phyloP scores from a whole-genome alignment of 2,113 vertebrate genomes.

The Mobula hypostoma region DNA sequence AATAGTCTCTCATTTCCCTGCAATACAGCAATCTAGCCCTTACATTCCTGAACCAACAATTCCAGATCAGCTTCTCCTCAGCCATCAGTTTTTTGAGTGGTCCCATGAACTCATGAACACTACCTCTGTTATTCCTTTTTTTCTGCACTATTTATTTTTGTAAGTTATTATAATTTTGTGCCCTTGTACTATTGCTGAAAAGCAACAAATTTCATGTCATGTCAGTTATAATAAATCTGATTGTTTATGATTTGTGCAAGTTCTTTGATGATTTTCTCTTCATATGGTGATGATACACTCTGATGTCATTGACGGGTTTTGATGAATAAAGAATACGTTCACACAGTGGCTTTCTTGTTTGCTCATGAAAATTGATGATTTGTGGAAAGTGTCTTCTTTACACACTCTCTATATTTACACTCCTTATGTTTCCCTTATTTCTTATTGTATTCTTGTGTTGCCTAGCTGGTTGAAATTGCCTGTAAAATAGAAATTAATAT shows the following conservation, averaged over 20 bases:
- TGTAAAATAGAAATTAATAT: slow-evolving; percentile 33
- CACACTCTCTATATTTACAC: slow-evolving; percentile 47
- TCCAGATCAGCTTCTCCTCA: too few relatives aligned
- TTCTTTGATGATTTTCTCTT: neutral
- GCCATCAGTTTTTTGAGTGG: too few relatives aligned
- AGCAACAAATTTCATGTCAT: too few relatives aligned
- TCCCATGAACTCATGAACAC: too few relatives aligned
- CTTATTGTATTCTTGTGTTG: slow-evolving; percentile 40
- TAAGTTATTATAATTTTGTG: too few relatives aligned
- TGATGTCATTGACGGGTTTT: slow-evolving; percentile 54
- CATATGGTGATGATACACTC: slow-evolving; percentile 24
- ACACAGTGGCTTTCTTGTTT: slow-evolving; percentile 48
- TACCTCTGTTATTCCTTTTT: too few relatives aligned
- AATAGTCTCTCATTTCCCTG: too few relatives aligned
- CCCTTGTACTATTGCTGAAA: too few relatives aligned
- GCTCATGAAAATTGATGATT: slow-evolving; percentile 50
- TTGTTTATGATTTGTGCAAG: neutral
- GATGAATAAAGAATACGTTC: slow-evolving; percentile 65
- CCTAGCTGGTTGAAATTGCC: slow-evolving; percentile 39
- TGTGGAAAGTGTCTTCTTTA: slow-evolving; percentile 52
- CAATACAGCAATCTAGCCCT: too few relatives aligned
- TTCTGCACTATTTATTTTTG: too few relatives aligned
- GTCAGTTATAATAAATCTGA: too few relatives aligned
- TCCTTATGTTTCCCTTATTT: slow-evolving; percentile 35
- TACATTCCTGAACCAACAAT: too few relatives aligned